phyloP scores from a whole-genome alignment of 1,140 invertebrate genomes.

The Argopecten irradians region DNA sequence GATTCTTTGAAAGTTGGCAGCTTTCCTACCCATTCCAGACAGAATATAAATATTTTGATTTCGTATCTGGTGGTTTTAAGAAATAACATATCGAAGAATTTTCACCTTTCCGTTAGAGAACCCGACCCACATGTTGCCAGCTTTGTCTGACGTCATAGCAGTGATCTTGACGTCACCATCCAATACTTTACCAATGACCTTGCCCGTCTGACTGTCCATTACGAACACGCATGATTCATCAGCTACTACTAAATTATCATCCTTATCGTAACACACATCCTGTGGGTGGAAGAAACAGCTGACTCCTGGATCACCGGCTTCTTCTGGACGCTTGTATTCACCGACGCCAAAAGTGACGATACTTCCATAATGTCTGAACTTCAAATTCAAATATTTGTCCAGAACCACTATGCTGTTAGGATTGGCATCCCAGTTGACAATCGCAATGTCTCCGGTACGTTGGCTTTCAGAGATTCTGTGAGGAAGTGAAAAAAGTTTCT shows the following conservation, averaged over 20 bases:
- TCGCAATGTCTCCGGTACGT: not conserved
- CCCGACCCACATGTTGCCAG: not conserved
- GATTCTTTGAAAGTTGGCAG: not conserved
- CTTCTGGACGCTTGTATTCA: not conserved
- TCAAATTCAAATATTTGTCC: not conserved
- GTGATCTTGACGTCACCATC: constrained; percentile 1
- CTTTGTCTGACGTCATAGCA: constrained; percentile 1
- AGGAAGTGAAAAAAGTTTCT: not conserved
- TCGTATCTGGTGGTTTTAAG: not conserved
- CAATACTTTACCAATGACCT: constrained; percentile 8
- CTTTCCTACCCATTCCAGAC: not conserved
- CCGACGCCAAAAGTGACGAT: not conserved
- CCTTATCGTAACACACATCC: constrained; percentile 15
- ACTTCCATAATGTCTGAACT: not conserved
- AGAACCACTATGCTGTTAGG: not conserved
- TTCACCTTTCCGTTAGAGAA: constrained; percentile 1
- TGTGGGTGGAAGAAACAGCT: not conserved
- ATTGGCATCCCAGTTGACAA: constrained; percentile 8
- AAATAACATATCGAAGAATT: not conserved
- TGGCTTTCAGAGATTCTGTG: not conserved
- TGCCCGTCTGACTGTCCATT: not conserved
- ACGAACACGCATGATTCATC: not conserved
- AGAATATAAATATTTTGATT: not conserved
- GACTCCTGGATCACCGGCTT: not conserved
- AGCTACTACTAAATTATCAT: not conserved